These are phyloP conservation scores for Mirza zaza DNA, from an alignment of 2,113 vertebrate species.

Conservation along the genomic window DNA sequence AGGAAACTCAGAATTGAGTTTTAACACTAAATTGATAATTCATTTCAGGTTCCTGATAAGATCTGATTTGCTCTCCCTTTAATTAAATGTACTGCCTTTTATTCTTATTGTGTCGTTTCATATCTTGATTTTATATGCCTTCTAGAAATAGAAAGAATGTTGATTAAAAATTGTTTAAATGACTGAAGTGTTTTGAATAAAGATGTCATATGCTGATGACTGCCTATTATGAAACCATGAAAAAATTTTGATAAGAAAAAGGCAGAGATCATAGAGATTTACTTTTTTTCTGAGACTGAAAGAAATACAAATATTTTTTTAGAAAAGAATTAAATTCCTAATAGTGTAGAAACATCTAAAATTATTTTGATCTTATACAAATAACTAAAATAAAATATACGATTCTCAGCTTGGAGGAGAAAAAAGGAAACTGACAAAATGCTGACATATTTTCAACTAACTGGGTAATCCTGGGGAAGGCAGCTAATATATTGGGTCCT, in stretches of 20 bases:
- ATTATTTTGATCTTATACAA: not conserved
- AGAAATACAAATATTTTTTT: not conserved
- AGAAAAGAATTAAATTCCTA: not conserved
- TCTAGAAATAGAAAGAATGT: not conserved
- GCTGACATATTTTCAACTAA: not conserved
- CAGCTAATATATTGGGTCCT: not conserved
- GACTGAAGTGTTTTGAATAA: not conserved
- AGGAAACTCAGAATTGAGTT: conserved; percentile 11
- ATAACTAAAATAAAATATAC: not conserved
- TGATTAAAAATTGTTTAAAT: not conserved
- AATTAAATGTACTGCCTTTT: not conserved
- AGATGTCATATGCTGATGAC: not conserved
- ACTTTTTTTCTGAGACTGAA: not conserved
- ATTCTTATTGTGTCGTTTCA: not conserved
- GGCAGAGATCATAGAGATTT: not conserved
- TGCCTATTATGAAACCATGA: not conserved
- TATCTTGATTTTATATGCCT: not conserved
- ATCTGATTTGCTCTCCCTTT: not conserved
- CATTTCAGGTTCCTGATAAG: not conserved
- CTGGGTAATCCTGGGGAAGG: not conserved
- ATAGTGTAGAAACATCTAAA: not conserved
- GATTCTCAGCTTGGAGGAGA: not conserved
- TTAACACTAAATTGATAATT: not conserved
- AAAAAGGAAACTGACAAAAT: not conserved
- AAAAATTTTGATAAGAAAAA: not conserved